Evolutionary conservation across 92 coral and sea anemone species (phyloP), one percentile per base, ranked within the genome.

Genomic region (Nematostella vectensis): DNA sequence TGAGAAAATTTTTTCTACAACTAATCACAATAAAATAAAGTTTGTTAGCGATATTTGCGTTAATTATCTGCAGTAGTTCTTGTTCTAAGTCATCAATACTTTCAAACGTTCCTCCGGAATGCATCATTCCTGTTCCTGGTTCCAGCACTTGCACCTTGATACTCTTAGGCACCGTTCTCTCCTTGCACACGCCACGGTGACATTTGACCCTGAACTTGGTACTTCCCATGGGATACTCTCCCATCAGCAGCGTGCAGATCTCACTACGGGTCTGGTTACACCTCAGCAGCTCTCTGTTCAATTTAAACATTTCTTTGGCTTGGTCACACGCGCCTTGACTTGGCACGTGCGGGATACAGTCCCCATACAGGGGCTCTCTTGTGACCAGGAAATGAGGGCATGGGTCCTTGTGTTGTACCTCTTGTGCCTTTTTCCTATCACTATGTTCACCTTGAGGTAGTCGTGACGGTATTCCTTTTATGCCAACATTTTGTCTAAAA

Each of bases 1-100:
- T n/a, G n/a, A 16, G 15, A 33, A 33, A 6, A 6, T 33, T 33
- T 33, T 33, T 33, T 33, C 8, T 33, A 6, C 40, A 6, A 33
- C 40, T 33, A 6, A 33, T 33, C 40, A 83, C 76, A 21, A 78
- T 59, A 53, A 83, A 78, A 62, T 83, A 63, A 18, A 72, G 49
- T 24, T 54, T 68, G 1, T 50, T 60, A 19, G 62, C 42, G 44
- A 31, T 68, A 31, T 66, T 63, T 54, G 42, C 73, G n/a, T 37
- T 20, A 1, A 74, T 58, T 10, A 64, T 58, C 2, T 11, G 37
- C 8, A 51, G 52, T 25, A 83, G 61, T 22, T 72, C 86, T 26
- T 42, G 49, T 30, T 83, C 78, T 9, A 83, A 69, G 6, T 63
- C 59, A 21, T 50, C 27, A 12, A 29, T 13, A 0, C 56, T 68